These are phyloP conservation scores for Peromyscus nudipes DNA, from an alignment of 2,797 vertebrate genomes.

Conservation along the genomic window DNA sequence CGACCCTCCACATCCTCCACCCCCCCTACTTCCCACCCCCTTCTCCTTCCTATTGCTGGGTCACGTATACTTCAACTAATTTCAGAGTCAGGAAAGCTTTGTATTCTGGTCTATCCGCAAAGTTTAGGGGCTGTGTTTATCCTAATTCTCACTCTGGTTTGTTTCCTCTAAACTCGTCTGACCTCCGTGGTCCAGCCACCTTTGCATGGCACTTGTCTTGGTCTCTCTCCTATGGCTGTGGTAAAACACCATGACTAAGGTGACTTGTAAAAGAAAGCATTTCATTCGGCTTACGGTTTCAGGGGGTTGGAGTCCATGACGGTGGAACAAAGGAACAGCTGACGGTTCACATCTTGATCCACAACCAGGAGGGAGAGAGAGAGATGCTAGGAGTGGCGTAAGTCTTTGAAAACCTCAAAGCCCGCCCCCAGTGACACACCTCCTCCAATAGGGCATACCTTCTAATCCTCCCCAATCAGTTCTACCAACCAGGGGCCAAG, in stretches of 20 bases:
- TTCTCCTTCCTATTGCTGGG: background rate
- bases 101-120: background rate
- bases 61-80: slow-evolving; percentile 8
- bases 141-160: slow-evolving; percentile 8
- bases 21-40: too few species aligned
- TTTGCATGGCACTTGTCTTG: background rate
- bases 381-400: background rate
- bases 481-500: background rate
- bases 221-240: background rate
- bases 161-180: slow-evolving; percentile 32
- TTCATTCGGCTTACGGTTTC: background rate
- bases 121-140: slow-evolving; percentile 4
- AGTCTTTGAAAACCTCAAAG: background rate
- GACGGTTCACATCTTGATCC: background rate
- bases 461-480: background rate
- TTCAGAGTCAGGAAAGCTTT: slow-evolving; percentile 6
- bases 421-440: background rate
- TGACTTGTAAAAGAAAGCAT: background rate
- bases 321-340: background rate
- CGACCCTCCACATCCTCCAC: too few species aligned
- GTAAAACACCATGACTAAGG: too few species aligned
- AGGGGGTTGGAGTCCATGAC: background rate
- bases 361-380: background rate
- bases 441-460: background rate
- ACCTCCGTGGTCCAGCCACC: background rate